Evolutionary conservation across 2,113 vertebrate genomes (phyloP).

Genomic region (Salvelinus alpinus): DNA sequence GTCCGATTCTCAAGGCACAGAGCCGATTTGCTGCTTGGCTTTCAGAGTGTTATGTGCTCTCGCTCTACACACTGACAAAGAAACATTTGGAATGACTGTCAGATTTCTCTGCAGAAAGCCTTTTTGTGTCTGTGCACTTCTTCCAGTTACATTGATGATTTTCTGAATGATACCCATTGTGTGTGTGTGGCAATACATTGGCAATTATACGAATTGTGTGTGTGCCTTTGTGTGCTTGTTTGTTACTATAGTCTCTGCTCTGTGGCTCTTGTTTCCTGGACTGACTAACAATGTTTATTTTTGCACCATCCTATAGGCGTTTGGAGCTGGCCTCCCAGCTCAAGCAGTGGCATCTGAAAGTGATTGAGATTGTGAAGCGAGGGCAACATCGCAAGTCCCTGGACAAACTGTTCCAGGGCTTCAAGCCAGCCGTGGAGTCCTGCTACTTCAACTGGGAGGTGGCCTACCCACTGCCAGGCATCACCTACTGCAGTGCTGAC

Average conservation of each 20-base stretch:
- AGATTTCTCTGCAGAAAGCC: no score
- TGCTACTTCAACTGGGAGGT: conserved; percentile 98
- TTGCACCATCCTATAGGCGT: conserved; percentile 73
- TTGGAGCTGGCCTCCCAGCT: conserved; percentile 90
- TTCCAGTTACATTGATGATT: no score
- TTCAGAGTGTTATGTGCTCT: no score
- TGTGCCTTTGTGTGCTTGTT: not conserved
- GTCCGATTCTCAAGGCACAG: no score
- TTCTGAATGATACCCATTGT: no score
- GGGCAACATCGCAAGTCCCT: conserved; percentile 97
- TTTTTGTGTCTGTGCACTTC: no score
- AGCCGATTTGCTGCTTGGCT: no score
- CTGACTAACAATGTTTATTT: not conserved
- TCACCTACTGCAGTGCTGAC: conserved; percentile 91
- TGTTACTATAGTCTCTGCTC: not conserved
- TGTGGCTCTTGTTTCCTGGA: not conserved
- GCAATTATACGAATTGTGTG: not conserved
- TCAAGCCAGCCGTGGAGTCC: conserved; percentile 95
- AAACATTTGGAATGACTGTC: no score
- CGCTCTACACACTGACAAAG: not conserved
- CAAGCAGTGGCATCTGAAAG: conserved; percentile 96
- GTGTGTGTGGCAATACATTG: no score
- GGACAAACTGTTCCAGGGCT: conserved; percentile 96
- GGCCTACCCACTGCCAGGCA: conserved; percentile 92
- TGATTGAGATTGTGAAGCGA: conserved; percentile 96